phyloP scores from a whole-genome alignment of 2,888 invertebrate species.

The Ethmia dodecea region DNA sequence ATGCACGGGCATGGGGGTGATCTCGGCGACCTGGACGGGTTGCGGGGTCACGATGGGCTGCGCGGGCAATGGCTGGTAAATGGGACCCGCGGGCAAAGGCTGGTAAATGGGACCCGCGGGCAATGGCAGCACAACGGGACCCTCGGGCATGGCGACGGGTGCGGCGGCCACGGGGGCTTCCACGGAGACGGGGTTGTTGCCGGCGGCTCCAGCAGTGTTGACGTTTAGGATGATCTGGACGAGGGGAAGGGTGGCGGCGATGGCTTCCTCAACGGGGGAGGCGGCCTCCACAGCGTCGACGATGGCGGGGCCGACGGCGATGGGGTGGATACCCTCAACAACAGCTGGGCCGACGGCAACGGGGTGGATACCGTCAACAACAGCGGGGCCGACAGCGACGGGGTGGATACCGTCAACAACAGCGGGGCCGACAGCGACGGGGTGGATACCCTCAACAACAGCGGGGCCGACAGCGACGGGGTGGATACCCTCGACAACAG shows the following conservation, averaged over 20 bases:
- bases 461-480: conserved; percentile 23
- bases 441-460: conserved; percentile 23
- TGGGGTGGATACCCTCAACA: conserved; percentile 5
- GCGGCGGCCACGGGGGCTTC: conserved; percentile 3
- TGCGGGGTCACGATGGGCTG: too few relatives aligned
- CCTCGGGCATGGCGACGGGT: background rate
- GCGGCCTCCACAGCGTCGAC: conserved; percentile 7
- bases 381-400: conserved; percentile 4
- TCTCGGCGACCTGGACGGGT: conserved; percentile 1
- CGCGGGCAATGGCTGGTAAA: too few relatives aligned
- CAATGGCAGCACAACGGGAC: conserved; percentile 11
- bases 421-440: conserved; percentile 15
- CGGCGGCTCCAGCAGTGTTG: conserved; percentile 14
- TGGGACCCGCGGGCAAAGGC: too few relatives aligned
- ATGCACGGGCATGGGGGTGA: too few relatives aligned
- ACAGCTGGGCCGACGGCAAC: conserved; percentile 6
- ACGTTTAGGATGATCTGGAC: conserved; percentile 38
- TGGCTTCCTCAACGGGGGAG: conserved; percentile 12
- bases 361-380: conserved; percentile 6
- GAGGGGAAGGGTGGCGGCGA: conserved; percentile 17
- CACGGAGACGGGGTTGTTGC: conserved; percentile 6
- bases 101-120: too few relatives aligned
- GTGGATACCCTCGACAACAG: too few relatives aligned
- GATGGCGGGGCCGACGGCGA: conserved; percentile 12
- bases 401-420: conserved; percentile 11